phyloP scores from a whole-genome alignment of 2,797 vertebrate genomes.

The Helostoma temminkii region DNA sequence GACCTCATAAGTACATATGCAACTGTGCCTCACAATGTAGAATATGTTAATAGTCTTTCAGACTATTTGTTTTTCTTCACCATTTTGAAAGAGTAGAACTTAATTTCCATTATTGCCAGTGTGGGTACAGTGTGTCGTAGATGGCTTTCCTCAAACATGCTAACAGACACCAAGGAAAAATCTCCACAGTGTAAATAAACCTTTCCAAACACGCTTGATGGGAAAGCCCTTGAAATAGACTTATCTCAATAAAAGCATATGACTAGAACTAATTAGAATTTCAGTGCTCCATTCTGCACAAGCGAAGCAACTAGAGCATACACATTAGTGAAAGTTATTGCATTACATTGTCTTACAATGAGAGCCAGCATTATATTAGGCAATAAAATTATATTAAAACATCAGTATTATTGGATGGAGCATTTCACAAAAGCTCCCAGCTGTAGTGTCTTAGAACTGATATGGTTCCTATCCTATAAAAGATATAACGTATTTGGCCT shows the following conservation, averaged over 20 bases:
- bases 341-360: slow-evolving; percentile 41
- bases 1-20: too few species aligned
- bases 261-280: slow-evolving; percentile 49
- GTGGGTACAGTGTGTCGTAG: not conserved
- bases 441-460: slow-evolving; percentile 4
- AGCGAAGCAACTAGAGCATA: slow-evolving; percentile 24
- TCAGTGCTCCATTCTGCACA: not conserved
- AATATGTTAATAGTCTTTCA: too few species aligned
- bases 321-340: slow-evolving; percentile 35
- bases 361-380: slow-evolving; percentile 19
- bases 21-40: too few species aligned
- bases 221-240: not conserved
- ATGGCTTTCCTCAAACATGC: slow-evolving; percentile 2
- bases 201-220: not conserved
- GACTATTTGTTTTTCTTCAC: not conserved
- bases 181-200: slow-evolving; percentile 12
- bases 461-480: not conserved
- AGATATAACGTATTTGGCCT: slow-evolving; percentile 19
- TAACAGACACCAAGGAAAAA: not conserved
- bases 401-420: slow-evolving; percentile 28
- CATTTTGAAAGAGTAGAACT: not conserved
- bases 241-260: slow-evolving; percentile 28
- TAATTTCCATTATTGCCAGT: not conserved
- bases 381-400: slow-evolving; percentile 39
- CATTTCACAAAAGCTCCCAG: slow-evolving; percentile 8